These are phyloP conservation scores for Leptoclinus maculatus DNA, from an alignment of 2,797 vertebrate species.

Conservation along the genomic window DNA sequence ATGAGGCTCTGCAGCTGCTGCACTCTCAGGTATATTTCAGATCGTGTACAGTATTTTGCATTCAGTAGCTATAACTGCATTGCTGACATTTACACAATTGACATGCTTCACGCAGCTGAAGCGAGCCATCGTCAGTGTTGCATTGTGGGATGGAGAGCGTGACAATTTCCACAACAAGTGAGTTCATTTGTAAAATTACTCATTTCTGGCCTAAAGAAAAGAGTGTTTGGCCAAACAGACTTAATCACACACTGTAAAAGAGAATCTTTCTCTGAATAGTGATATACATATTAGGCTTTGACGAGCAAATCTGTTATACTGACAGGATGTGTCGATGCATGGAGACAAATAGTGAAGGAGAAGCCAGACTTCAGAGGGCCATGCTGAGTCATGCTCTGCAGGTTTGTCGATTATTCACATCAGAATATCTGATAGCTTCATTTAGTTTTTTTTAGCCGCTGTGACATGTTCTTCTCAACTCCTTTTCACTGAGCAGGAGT, in stretches of 20 bases:
- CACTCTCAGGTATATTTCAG: conserved; percentile 66
- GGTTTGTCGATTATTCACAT: conserved; percentile 50
- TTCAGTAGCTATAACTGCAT: not conserved
- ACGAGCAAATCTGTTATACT: conserved; percentile 11
- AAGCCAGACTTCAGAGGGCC: conserved; percentile 62
- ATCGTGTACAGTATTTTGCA: not conserved
- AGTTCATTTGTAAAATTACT: not conserved
- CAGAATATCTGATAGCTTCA: not conserved
- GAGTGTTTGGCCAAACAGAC: not conserved
- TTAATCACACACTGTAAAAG: not conserved
- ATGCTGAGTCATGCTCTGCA: conserved; percentile 68
- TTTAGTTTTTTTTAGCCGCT: not conserved
- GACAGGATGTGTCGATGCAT: conserved; percentile 66
- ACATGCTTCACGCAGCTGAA: conserved; percentile 59
- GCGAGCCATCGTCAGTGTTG: conserved; percentile 74
- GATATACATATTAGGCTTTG: not conserved
- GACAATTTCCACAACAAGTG: conserved; percentile 44
- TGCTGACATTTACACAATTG: not conserved
- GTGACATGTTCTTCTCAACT: not conserved
- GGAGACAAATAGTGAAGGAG: conserved; percentile 46
- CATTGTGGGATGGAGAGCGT: conserved; percentile 74
- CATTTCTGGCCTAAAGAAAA: not conserved
- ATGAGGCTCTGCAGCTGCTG: conserved; percentile 68
- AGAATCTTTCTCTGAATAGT: not conserved
- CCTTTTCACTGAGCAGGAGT: conserved; percentile 55